Percentiles rank a stretch among this genome's conserved stretches.
Conservation (phyloP, 2,113 vertebrate species). For the Saccopteryx leptura region DNA sequence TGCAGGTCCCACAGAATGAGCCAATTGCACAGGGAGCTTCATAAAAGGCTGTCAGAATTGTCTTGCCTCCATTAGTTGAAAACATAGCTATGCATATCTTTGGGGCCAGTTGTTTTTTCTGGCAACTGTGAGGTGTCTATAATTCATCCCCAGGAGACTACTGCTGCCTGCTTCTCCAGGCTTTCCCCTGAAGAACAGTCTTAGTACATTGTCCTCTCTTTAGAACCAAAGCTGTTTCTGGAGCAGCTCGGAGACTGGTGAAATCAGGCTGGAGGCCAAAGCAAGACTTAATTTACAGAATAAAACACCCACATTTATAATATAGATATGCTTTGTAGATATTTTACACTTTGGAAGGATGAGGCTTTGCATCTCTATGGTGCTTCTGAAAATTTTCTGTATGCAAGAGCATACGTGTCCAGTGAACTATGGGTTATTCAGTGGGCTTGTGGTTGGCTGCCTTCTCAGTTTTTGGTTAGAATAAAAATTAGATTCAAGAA, state of each 20-base stretch:
- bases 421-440: neutral
- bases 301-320: neutral
- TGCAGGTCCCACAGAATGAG: neutral
- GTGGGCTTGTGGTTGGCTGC: slow-evolving; percentile 32
- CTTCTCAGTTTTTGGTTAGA: slow-evolving; percentile 64
- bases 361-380: neutral
- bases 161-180: neutral
- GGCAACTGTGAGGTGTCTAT: neutral
- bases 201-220: neutral
- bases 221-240: neutral
- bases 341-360: neutral
- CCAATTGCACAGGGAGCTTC: neutral
- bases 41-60: neutral
- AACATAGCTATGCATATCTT: neutral
- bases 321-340: neutral
- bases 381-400: slow-evolving; percentile 15
- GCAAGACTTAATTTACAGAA: slow-evolving; percentile 25
- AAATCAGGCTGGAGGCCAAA: neutral
- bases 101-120: neutral
- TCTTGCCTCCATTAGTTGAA: neutral
- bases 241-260: neutral
- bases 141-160: neutral
- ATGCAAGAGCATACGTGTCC: neutral
- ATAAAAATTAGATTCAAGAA: slow-evolving; percentile 64
- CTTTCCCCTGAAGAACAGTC: neutral